Evolutionary conservation across 2,797 vertebrate genomes (phyloP), one percentile per base, ranked within the genome.

Genomic region (Acipenser oxyrinchus): DNA sequence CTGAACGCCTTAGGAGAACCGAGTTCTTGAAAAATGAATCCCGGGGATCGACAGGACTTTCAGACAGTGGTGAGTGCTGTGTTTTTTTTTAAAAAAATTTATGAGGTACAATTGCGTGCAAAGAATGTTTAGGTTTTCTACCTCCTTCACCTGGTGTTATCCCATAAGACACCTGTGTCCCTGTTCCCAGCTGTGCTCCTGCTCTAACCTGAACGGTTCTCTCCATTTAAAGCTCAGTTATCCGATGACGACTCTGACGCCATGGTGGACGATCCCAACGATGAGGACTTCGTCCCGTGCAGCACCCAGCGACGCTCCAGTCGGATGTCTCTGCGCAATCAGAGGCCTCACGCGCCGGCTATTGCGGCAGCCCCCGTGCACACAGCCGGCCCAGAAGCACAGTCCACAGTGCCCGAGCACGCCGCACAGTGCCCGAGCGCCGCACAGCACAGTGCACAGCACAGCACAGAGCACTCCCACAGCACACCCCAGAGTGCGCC

Each of bases 211-310:
- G 60, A 8, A n/a, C 2, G 8, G 13, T 5, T 71, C 66, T 49
- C 6, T 63, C 57, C 52, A 64, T 7, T 50, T 69, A 11, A 75
- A 92, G 90, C 89, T 75, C 89, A 88, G 0, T 88, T 90, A 62
- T 90, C 89, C 58, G 90, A 92, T 0, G 89, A 91, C 6, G 90
- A 91, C 78, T 90, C 89, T 0, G 90, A 91, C 51, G 89, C 88
- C 1, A 90, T 91, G 87, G 88, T 91, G 76, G 90, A 92, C 10
- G 90, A 91, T 61, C 89, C 90, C 63, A 91, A 89, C 0, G 90
- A 92, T 0, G 89, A 87, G 70, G 89, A 91, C 72, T 92, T 91
- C 1, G 86, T 90, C 68, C 89, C 89, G 2, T 51, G 60, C 6
- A 87, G 82, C 70, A 78, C 84, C 1, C 78, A 84, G 0, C 82